Evolutionary conservation across 2,797 vertebrate species (phyloP).

Genomic region (Eptatretus atami): DNA sequence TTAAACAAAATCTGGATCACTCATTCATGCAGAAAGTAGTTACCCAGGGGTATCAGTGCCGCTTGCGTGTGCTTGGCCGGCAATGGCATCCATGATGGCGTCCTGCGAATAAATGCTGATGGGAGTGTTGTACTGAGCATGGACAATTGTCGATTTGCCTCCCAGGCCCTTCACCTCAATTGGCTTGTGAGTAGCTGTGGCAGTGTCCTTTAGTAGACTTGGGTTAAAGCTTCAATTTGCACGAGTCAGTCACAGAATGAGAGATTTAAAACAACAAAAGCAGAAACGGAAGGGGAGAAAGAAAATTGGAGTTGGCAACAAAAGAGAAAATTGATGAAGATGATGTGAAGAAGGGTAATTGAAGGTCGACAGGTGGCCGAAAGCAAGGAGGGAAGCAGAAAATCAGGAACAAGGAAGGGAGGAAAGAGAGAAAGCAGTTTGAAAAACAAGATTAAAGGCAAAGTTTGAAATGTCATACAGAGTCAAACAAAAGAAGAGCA

Average conservation of each 20-base stretch:
- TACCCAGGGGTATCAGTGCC: constrained; percentile 57
- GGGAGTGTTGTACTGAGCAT: constrained; percentile 97
- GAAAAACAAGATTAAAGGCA: constrained; percentile 56
- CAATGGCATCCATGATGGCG: constrained; percentile 96
- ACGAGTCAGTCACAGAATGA: constrained; percentile 26
- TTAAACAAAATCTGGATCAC: too few relatives aligned
- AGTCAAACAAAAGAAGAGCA: constrained; percentile 15
- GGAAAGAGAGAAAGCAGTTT: background rate
- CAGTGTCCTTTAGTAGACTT: constrained; percentile 67
- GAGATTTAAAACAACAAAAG: background rate
- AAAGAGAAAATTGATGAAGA: constrained; percentile 6
- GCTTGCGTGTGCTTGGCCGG: constrained; percentile 76
- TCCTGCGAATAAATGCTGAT: constrained; percentile 99
- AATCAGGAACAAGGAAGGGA: constrained; percentile 6
- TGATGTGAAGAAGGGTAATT: background rate
- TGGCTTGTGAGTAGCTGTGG: constrained; percentile 90
- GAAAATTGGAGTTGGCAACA: constrained; percentile 7
- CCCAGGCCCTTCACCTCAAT: constrained; percentile 88
- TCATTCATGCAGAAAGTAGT: constrained; percentile 11
- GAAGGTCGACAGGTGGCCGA: constrained; percentile 8
- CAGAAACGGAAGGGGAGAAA: background rate
- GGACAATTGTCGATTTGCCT: constrained; percentile 74
- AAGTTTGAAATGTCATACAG: constrained; percentile 73
- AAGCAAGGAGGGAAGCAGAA: constrained; percentile 9
- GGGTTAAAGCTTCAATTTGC: constrained; percentile 74